Evolutionary conservation across 2,797 vertebrate species (phyloP).

Genomic region (Melanotaenia maccullochi): DNA sequence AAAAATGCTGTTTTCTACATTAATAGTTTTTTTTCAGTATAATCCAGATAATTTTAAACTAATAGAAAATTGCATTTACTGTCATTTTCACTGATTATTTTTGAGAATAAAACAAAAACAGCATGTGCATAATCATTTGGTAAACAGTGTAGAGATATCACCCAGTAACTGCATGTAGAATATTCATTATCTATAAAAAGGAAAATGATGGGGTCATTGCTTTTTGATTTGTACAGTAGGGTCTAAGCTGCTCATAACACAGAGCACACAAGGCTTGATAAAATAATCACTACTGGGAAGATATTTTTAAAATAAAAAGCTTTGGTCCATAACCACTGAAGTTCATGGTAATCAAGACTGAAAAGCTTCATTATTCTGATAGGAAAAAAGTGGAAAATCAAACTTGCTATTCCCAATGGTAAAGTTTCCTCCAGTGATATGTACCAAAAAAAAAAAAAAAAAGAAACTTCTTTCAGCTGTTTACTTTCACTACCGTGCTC

Average conservation of each 20-base stretch:
- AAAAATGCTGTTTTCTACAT: no score
- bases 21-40: no score
- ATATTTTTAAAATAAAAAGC: conserved; percentile 29
- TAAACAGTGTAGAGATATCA: no score
- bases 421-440: conserved; percentile 39
- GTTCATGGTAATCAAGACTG: conserved; percentile 28
- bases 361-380: conserved; percentile 29
- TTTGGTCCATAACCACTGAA: conserved; percentile 22
- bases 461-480: conserved; percentile 26
- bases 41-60: no score
- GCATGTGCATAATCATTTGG: no score
- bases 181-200: not conserved
- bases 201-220: no score
- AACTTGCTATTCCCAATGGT: conserved; percentile 32
- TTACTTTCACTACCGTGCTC: conserved; percentile 38
- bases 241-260: no score
- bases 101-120: no score
- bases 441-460: conserved; percentile 2
- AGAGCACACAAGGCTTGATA: not conserved
- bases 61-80: no score
- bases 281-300: conserved; percentile 6
- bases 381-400: conserved; percentile 31
- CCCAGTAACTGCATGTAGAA: no score
- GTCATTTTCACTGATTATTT: no score
- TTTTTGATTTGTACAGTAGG: no score